These are phyloP conservation scores for Brachionus koreanus DNA, from an alignment of 1,140 invertebrate genomes.

Conservation along the genomic window DNA sequence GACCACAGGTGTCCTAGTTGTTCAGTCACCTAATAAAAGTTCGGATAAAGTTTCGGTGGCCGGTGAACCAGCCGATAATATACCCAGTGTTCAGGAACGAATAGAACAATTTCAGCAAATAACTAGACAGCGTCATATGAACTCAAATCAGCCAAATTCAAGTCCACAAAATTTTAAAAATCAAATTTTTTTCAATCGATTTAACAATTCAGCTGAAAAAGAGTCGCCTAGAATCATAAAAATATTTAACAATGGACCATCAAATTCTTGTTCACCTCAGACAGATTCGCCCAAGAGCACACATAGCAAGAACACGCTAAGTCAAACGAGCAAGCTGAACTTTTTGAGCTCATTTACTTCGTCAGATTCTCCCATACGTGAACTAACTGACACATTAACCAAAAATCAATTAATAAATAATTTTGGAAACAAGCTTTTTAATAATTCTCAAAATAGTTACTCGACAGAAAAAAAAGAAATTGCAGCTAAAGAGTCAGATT, in stretches of 20 bases:
- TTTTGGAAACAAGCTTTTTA: background rate
- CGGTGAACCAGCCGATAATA: background rate
- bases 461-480: conserved; percentile 30
- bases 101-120: conserved; percentile 42
- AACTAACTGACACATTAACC: background rate
- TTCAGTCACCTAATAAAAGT: background rate
- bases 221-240: conserved; percentile 21
- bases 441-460: background rate
- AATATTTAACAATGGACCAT: background rate
- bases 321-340: background rate
- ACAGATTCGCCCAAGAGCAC: background rate
- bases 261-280: background rate
- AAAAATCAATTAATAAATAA: background rate
- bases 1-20: background rate
- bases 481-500: conserved; percentile 52
- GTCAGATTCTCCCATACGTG: background rate
- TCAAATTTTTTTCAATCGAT: conserved; percentile 19
- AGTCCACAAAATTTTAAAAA: conserved; percentile 20
- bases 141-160: background rate
- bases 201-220: conserved; percentile 1
- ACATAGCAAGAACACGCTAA: background rate
- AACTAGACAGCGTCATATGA: background rate
- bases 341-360: background rate
- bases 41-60: background rate
- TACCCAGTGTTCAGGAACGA: conserved; percentile 39